Evolutionary conservation across 2,888 invertebrate genomes (phyloP).

Genomic region (Arge pagana): DNA sequence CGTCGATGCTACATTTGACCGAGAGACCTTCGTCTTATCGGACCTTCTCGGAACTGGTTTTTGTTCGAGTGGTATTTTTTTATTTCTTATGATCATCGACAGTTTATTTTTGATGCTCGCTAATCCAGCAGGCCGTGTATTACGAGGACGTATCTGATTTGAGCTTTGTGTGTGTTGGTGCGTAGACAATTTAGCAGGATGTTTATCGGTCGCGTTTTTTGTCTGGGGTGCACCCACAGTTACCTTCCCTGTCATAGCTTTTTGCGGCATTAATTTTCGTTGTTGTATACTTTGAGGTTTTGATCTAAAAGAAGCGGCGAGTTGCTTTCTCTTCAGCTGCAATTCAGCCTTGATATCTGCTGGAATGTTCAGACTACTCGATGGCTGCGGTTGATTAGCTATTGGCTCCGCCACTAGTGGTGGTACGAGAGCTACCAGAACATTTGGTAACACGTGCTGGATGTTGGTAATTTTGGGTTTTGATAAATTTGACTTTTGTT

Average conservation of each 20-base stretch:
- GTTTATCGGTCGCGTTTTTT: too few relatives aligned
- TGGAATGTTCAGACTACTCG: background rate
- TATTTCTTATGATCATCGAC: too few relatives aligned
- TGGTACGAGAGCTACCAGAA: conserved; percentile 24
- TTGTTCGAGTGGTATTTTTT: too few relatives aligned
- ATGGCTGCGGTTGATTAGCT: background rate
- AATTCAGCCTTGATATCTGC: conserved; percentile 31
- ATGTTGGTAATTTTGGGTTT: conserved; percentile 35
- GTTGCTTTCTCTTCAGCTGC: conserved; percentile 46
- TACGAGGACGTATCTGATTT: too few relatives aligned
- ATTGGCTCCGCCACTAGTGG: background rate
- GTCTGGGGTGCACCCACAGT: background rate
- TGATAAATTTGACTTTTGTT: background rate
- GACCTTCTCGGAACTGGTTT: too few relatives aligned
- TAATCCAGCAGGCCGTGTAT: too few relatives aligned
- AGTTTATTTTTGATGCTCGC: too few relatives aligned
- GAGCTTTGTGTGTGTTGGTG: too few relatives aligned
- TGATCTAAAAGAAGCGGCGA: too few relatives aligned
- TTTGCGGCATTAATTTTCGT: conserved; percentile 1
- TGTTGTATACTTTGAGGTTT: conserved; percentile 33
- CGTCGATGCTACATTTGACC: too few relatives aligned
- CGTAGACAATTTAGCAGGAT: too few relatives aligned
- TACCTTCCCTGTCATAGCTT: background rate
- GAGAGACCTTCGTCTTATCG: too few relatives aligned
- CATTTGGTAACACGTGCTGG: conserved; percentile 28